Evolutionary conservation across 2,797 vertebrate species (phyloP), one percentile per base, ranked within the genome.

Genomic region (Huso huso): DNA sequence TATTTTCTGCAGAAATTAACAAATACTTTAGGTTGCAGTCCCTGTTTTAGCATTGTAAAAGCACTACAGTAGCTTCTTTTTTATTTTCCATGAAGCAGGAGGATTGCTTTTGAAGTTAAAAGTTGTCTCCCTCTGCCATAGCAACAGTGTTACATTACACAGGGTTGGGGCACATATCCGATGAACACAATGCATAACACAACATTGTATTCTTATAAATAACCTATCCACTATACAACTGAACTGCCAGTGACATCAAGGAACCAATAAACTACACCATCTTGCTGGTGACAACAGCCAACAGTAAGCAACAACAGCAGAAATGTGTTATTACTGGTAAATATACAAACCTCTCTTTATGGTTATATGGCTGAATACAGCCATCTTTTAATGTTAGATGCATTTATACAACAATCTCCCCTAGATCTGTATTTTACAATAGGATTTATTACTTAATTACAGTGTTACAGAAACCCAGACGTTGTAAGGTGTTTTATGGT

Each of bases 391-490:
- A 83, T 80, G 75, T 82, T 66, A 62, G 49, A 74, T 78, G 73
- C 72, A 3, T 69, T 74, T 72, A 70, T 74, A 77, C 65, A 50
- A 63, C 63, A 65, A 61, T 57, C 57, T 67, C 64, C 37, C 61
- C 52, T 61, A 57, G 15, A 62, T 55, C 52, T 8, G 15, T 37
- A 60, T 69, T 84, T 86, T 82, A 84, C 80, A 79, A 77, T 68
- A 68, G 59, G 60, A 68, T 86, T 88, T 87, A 89, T 75, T 75
- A 72, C 76, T 84, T 87, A 84, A 88, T 81, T 72, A 64, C 75
- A 70, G 49, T 9, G 63, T 73, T 76, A 66, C 82, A 82, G 77
- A 81, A 75, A 75, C 61, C 81, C 78, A 87, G 87, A 84, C 83
- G 72, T 80, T 67, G 37, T 73, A 79, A 84, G 81, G 77, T 77